Evolutionary conservation across 2,888 invertebrate genomes (phyloP).

Genomic region (Brenthis hecate): DNA sequence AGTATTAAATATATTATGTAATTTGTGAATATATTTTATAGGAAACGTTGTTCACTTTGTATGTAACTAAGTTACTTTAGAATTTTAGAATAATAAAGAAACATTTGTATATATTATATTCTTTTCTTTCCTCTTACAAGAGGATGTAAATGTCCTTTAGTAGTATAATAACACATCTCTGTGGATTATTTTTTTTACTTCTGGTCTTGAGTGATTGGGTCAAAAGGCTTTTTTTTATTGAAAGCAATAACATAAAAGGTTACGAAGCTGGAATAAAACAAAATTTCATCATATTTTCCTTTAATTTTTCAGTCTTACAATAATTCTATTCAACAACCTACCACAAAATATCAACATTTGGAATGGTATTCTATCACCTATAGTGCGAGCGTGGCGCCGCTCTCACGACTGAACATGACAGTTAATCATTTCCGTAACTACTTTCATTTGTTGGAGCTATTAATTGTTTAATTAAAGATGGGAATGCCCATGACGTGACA

Average conservation of each 20-base stretch:
- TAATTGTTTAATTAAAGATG: too few species aligned
- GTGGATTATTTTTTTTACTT: too few species aligned
- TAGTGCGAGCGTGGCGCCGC: not conserved
- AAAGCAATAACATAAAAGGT: too few species aligned
- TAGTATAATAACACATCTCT: too few species aligned
- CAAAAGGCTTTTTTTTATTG: too few species aligned
- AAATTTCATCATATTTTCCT: constrained; percentile 25
- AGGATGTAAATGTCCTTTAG: too few species aligned
- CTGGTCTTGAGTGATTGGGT: too few species aligned
- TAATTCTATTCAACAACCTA: constrained; percentile 68
- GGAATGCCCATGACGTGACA: too few species aligned
- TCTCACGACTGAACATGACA: too few species aligned
- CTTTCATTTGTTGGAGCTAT: too few species aligned
- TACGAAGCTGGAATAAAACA: constrained; percentile 29
- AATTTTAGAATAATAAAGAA: constrained; percentile 19
- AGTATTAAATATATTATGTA: constrained; percentile 6
- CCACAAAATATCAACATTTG: constrained; percentile 65
- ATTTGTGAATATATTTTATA: constrained; percentile 4
- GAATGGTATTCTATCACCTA: constrained; percentile 16
- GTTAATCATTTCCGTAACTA: too few species aligned
- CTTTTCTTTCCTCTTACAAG: not conserved
- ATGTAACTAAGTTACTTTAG: not conserved
- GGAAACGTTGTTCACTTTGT: not conserved
- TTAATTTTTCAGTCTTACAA: constrained; percentile 72
- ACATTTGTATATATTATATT: not conserved